Base-by-base conservation (phyloP, 2,113 vertebrate genomes). In the Marmota flaviventris region DNA sequence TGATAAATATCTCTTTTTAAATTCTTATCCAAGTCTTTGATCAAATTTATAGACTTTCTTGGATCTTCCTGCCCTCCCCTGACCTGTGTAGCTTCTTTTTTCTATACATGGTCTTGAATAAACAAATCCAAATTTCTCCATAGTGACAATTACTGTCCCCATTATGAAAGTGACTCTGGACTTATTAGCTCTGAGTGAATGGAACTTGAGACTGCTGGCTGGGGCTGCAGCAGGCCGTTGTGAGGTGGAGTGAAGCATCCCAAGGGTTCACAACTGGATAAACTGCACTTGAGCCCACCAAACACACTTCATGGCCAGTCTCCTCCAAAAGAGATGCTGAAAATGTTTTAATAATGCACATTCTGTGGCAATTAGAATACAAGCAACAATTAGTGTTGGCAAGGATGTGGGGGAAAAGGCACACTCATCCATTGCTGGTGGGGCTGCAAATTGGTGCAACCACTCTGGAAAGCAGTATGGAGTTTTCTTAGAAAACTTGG, bases 121-220 rank as follows among this genome's bases (percentile, higher is more conserved):
- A 93, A 82, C 76, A 93, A 85, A 94, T 82, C 61, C 65, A 61
- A n/a, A 77, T 79, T 87, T 56, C 37, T 85, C 17, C 51, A 56
- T 32, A 10, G 79, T 92, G 69, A 78, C n/a, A 96, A 48, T 88
- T 85, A 81, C 14, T 61, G 51, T 85, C 73, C 92, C 69, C 4
- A 11, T 86, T 56, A 58, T 42, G 56, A 76, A 87, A 58, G 10
- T 5, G 51, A n/a, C 78, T 92, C 48, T 92, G 32, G 48, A 34
- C 32, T 34, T 87, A 34, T 13, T 81, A 85, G 69, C 69, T 37
- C 32, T 42, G 53, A 78, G 58, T 79, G 61, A 77, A 58, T 67
- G 63, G 39, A 72, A n/a, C 37, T 48, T 22, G 22, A 53, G 78
- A 24, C 25, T 27, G 32, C 32, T 32, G 48, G 42, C 17, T 45